phyloP scores from a whole-genome alignment of 2,888 invertebrate species.

The Chironomus riparius region DNA sequence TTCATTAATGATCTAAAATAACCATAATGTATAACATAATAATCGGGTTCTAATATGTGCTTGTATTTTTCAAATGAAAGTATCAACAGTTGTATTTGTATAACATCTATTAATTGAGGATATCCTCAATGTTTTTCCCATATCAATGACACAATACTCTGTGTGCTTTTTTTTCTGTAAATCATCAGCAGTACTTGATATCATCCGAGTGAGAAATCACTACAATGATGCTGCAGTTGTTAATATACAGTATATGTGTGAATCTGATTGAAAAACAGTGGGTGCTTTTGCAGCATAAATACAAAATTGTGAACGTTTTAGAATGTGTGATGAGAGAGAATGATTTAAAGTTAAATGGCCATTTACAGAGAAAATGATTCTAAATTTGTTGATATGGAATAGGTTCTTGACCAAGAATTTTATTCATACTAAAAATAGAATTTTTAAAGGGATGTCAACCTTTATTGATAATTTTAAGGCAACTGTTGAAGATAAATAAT shows the following conservation, averaged over 20 bases:
- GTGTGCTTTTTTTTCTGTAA: neutral
- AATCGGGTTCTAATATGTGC: neutral
- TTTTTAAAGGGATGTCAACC: too few relatives aligned
- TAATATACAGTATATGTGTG: neutral
- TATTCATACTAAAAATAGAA: too few relatives aligned
- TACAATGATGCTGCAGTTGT: neutral
- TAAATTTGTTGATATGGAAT: too few relatives aligned
- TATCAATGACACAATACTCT: constrained; percentile 21
- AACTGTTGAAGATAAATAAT: too few relatives aligned
- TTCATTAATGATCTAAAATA: too few relatives aligned
- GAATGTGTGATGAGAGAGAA: neutral
- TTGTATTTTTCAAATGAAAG: neutral
- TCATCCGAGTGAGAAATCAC: neutral
- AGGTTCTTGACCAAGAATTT: too few relatives aligned
- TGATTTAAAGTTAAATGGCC: neutral
- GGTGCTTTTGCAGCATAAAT: neutral
- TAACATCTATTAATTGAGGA: constrained; percentile 26
- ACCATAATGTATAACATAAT: neutral
- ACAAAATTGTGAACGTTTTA: neutral
- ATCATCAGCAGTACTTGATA: neutral
- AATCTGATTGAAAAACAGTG: neutral
- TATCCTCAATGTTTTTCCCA: constrained; percentile 27
- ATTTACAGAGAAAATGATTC: too few relatives aligned
- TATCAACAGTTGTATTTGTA: constrained; percentile 9
- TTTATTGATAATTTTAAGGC: too few relatives aligned